Evolutionary conservation across 1,140 invertebrate genomes (phyloP), one percentile per base, ranked within the genome.

Genomic region (Neodiprion pinetum): DNA sequence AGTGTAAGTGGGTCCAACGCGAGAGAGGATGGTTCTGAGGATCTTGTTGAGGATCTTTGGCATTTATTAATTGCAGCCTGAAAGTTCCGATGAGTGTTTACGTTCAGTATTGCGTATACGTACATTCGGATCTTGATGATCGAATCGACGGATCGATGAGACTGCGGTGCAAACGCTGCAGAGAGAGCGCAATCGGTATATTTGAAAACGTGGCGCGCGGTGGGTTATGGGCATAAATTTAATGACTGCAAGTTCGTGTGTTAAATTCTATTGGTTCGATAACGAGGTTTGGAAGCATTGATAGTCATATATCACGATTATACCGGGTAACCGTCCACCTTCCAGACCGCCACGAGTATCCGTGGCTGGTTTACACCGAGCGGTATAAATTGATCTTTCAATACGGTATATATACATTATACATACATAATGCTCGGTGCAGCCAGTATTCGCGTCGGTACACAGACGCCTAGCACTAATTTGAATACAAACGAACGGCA

Each of bases 401-500:
- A 61, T 61, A 61, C 53, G 53, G 11, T 12, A 61, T 40, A 40
- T 40, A 40, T 5, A 40, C 5, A 40, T 5, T 40, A 40, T 5
- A 40, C 28, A 40, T 40, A 40, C 2, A 40, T 40, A 40, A 40
- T 40, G 28, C 28, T 40, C 28, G 28, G 28, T 40, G 28, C 28
- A 40, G 2, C 0, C 28, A 40, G 28, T 40, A 40, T 40, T 5
- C 28, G 1, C 28, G 28, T 40, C 28, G 28, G 28, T 40, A 40
- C 28, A 40, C 28, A 61, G 11, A 61, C 53, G 53, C 53, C 11
- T 61, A 61, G n/a, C 53, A 17, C 53, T 61, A 61, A 61, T 61
- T 61, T 61, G 53, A 61, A 61, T 61, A 61, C 53, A 61, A 61
- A 61, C 53, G 53, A 61, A 61, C 53, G 53, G 53, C n/a, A 61